Base-by-base conservation (phyloP, 1,140 invertebrate genomes). In the Chelonus insularis region DNA sequence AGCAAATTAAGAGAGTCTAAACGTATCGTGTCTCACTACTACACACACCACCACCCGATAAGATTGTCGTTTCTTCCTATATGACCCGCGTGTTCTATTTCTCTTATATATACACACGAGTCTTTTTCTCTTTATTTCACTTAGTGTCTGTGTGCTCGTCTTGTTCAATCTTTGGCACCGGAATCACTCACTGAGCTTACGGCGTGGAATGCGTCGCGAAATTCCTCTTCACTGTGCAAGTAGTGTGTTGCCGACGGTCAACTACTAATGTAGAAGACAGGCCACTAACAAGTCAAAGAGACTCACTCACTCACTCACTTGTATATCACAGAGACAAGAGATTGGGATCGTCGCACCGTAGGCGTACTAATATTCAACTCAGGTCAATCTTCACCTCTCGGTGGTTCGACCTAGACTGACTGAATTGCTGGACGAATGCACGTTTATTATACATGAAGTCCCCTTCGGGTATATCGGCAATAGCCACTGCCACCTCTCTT, bases 321-420 rank as follows among this genome's bases (percentile, higher is more conserved):
- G n/a, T n/a, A n/a, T n/a, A n/a, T n/a, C n/a, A n/a, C n/a, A 29
- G 25, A 29, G 25, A 29, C 25, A 29, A 9, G 11, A 37, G 36
- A 12, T 37, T 2, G 36, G 2, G 20, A 25, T 29, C 25, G 25
- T 7, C 3, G 7, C 25, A 29, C 25, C 25, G 25, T 7, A 29
- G 25, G 14, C 7, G 11, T 32, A 9, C 12, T 34, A 34, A 32
- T 8, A n/a, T 5, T 11, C 14, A 20, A 8, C 20, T 2, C 12
- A 29, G 25, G 48, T 16, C 55, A 32, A 39, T 63, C 21, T 43
- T 58, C 39, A 50, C 57, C 41, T 37, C 8, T 25, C 43, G 59
- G 39, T 57, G 50, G 64, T 45, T 64, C 67, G 62, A 68, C 36
- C 59, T 68, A 54, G 56, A 68, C 64, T 64, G 64, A 66, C 57